Percentiles rank a stretch among this genome's conserved stretches.
Evolutionary conservation across 2,888 invertebrate genomes (phyloP).

Genomic region (Aradus depressus): DNA sequence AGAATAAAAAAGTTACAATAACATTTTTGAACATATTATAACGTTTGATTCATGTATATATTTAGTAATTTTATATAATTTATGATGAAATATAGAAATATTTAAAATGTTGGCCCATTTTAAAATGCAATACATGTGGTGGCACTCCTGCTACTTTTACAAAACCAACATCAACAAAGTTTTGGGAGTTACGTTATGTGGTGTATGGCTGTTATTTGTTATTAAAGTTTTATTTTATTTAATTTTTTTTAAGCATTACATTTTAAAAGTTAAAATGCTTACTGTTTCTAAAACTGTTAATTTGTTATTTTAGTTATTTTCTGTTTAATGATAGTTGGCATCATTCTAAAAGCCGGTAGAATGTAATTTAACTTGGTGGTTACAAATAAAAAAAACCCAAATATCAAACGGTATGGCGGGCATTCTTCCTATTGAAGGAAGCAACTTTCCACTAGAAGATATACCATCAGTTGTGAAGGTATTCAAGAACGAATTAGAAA

Average conservation of each 20-base stretch:
- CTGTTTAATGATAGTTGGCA: not conserved
- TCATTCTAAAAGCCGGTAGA: conserved; percentile 17
- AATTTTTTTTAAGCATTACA: not conserved
- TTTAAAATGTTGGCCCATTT: no score
- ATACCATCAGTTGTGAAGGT: conserved; percentile 61
- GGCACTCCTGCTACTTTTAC: conserved; percentile 1
- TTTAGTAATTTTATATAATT: no score
- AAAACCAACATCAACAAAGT: conserved; percentile 13
- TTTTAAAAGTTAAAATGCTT: not conserved
- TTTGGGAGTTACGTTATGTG: not conserved
- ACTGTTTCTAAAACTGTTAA: not conserved
- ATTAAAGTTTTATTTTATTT: no score
- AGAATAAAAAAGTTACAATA: no score
- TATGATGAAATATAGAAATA: no score
- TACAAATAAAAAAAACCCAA: not conserved
- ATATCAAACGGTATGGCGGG: conserved; percentile 2
- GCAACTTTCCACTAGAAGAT: conserved; percentile 63
- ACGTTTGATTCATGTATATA: no score
- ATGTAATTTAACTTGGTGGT: conserved; percentile 7
- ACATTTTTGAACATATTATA: no score
- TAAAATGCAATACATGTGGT: no score
- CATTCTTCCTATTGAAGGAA: conserved; percentile 42
- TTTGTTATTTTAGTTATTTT: not conserved
- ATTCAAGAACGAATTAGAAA: conserved; percentile 60
- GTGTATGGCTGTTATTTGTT: no score